phyloP scores from a whole-genome alignment of 2,888 invertebrate species.

The Amphipyra berbera region DNA sequence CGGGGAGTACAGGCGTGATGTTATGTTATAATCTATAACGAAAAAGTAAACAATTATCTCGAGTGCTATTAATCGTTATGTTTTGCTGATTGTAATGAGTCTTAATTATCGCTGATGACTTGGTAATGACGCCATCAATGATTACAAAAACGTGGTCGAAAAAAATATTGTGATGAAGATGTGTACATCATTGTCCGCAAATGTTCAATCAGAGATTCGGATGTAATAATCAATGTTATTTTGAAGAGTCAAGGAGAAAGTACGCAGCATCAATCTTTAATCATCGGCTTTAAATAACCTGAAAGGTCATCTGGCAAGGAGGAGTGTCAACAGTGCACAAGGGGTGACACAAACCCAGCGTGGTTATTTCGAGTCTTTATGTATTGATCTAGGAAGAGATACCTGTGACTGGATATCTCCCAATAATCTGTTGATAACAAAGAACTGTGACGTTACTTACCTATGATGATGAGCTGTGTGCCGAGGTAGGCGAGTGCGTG shows the following conservation, averaged over 20 bases:
- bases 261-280: no score
- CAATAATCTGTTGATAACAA: no score
- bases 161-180: constrained; percentile 16
- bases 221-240: neutral
- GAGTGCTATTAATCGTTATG: constrained; percentile 15
- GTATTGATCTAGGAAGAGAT: no score
- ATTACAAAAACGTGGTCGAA: neutral
- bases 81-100: constrained; percentile 33
- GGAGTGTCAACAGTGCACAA: no score
- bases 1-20: no score
- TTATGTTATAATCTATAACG: neutral
- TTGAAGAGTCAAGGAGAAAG: no score
- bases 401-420: no score
- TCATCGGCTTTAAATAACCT: no score
- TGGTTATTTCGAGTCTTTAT: no score
- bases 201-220: neutral
- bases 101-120: constrained; percentile 19
- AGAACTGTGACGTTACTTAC: constrained; percentile 54
- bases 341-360: no score
- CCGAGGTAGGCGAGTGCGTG: constrained; percentile 91
- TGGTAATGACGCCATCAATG: constrained; percentile 19
- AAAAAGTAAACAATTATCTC: constrained; percentile 28
- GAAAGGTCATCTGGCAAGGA: no score
- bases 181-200: neutral
- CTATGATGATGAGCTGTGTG: constrained; percentile 91